Percentiles rank a stretch among this genome's conserved stretches.
phyloP scores from a whole-genome alignment of 2,888 invertebrate species.

The Tetrapedia diversipes region DNA sequence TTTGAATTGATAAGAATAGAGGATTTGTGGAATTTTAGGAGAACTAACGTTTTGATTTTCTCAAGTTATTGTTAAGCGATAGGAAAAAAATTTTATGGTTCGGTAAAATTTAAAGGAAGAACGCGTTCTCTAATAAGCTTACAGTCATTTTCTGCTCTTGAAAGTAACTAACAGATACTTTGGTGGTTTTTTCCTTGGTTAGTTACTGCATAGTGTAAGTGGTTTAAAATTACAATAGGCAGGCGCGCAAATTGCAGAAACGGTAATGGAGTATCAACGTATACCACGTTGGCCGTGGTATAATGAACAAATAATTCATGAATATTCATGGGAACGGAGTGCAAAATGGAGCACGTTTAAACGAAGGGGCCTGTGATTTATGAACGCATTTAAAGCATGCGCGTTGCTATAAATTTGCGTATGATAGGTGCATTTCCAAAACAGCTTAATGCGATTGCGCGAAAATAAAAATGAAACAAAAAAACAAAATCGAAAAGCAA shows the following conservation, averaged over 20 bases:
- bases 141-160: background rate
- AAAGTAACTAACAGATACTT: background rate
- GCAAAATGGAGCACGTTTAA: constrained; percentile 28
- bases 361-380: constrained; percentile 27
- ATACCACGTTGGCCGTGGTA: constrained; percentile 16
- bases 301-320: constrained; percentile 34
- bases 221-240: constrained; percentile 29
- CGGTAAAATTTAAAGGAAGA: no score
- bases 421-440: background rate
- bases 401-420: background rate
- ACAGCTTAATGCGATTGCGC: background rate
- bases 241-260: constrained; percentile 8
- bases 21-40: no score
- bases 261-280: constrained; percentile 33
- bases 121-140: no score
- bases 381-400: constrained; percentile 28
- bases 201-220: background rate
- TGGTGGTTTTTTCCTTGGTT: background rate
- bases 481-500: background rate
- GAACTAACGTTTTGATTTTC: no score
- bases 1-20: background rate
- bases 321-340: constrained; percentile 27
- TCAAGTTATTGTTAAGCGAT: no score
- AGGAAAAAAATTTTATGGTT: no score
- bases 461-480: background rate